Evolutionary conservation across 2,797 vertebrate genomes (phyloP).

Genomic region (Tapera naevia): DNA sequence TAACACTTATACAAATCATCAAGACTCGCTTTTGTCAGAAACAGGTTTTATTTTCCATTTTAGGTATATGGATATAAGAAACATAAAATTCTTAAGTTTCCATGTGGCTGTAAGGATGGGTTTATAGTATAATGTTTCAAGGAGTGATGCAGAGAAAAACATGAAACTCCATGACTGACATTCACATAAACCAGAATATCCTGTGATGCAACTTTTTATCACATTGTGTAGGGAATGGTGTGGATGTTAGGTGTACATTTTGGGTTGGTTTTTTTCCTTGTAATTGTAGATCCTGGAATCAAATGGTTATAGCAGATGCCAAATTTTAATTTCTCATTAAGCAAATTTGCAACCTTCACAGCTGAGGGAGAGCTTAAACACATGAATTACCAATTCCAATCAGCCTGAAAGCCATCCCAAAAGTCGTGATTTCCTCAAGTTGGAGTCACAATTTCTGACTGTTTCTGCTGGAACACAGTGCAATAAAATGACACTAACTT

Average conservation of each 20-base stretch:
- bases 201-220: not conserved
- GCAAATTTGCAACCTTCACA: not conserved
- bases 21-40: not conserved
- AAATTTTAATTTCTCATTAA: not conserved
- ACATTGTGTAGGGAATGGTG: not conserved
- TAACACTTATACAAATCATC: not conserved
- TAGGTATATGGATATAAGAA: not conserved
- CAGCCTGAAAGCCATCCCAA: not conserved
- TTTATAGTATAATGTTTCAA: not conserved
- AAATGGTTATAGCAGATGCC: not conserved
- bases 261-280: not conserved
- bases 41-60: not conserved
- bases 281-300: not conserved
- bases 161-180: not conserved
- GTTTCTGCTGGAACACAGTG: not conserved
- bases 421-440: not conserved
- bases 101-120: not conserved
- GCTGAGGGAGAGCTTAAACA: not conserved
- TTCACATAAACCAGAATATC: not conserved
- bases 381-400: not conserved
- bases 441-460: not conserved
- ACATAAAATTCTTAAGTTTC: not conserved
- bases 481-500: not conserved
- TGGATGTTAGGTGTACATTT: fast-evolving
- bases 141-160: not conserved